Evolutionary conservation across 2,113 vertebrate species (phyloP).

Genomic region (Tursiops truncatus): DNA sequence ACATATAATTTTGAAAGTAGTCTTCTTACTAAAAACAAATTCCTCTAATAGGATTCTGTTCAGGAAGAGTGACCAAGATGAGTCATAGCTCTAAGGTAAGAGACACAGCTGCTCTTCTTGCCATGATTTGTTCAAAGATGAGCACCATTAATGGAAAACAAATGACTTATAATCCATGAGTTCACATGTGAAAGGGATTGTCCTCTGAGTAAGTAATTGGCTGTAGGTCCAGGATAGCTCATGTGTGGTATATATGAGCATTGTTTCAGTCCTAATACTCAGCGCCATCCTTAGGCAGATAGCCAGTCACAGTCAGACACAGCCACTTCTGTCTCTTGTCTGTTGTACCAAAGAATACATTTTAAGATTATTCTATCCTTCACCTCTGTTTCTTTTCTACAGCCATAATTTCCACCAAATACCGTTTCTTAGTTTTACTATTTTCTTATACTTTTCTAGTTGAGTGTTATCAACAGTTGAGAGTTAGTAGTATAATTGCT

Average conservation of each 20-base stretch:
- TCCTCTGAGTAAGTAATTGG: not conserved
- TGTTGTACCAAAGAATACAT: not conserved
- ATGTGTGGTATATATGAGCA: not conserved
- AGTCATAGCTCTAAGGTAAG: slow-evolving; percentile 83
- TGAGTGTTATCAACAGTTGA: not conserved
- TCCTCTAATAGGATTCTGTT: slow-evolving; percentile 78
- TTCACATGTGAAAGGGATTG: slow-evolving; percentile 39
- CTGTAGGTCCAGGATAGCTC: not conserved
- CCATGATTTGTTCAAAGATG: slow-evolving; percentile 32
- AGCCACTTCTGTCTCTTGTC: not conserved
- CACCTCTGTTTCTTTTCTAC: not conserved
- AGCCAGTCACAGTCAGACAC: not conserved
- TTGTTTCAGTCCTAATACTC: not conserved
- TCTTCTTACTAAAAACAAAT: slow-evolving; percentile 66
- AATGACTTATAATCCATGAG: slow-evolving; percentile 37
- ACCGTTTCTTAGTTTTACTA: not conserved
- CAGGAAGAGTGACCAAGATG: slow-evolving; percentile 70
- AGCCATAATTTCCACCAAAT: not conserved
- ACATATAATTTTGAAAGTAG: slow-evolving; percentile 63
- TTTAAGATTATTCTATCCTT: slow-evolving; percentile 38
- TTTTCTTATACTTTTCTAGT: not conserved
- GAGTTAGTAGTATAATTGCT: not conserved
- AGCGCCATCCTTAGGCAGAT: not conserved
- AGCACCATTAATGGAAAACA: slow-evolving; percentile 63
- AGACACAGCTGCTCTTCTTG: slow-evolving; percentile 42